Percentiles rank a stretch among this genome's conserved stretches.
These are phyloP conservation scores for Meliscaeva auricollis DNA, from an alignment of 2,888 invertebrate genomes.

Conservation along the genomic window DNA sequence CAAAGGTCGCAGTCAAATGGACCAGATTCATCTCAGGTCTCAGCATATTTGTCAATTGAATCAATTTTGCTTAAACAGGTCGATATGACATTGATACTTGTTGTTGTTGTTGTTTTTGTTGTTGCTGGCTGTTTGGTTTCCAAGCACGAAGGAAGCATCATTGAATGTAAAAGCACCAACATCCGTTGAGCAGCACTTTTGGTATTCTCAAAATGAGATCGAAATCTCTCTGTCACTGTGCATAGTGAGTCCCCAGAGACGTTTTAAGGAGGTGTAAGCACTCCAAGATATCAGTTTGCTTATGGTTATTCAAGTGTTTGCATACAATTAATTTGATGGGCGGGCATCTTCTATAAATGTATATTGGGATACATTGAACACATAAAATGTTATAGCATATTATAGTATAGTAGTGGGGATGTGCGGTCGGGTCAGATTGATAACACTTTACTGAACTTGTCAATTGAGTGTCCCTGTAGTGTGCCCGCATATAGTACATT, in stretches of 20 bases:
- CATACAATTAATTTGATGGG: conserved; percentile 71
- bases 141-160: conserved; percentile 11
- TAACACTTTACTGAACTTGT: conserved; percentile 36
- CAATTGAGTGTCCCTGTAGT: conserved; percentile 31
- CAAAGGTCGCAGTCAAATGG: conserved; percentile 64
- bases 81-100: conserved; percentile 33
- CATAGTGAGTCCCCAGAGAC: conserved; percentile 6
- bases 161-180: conserved; percentile 13
- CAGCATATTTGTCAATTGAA: conserved; percentile 62
- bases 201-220: conserved; percentile 53
- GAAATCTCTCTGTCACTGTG: conserved; percentile 5
- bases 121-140: background rate
- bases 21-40: conserved; percentile 38
- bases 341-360: conserved; percentile 39
- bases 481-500: conserved; percentile 1
- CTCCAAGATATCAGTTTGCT: conserved; percentile 66
- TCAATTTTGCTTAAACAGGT: conserved; percentile 39
- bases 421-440: conserved; percentile 16
- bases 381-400: conserved; percentile 14
- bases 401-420: background rate
- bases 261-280: conserved; percentile 63
- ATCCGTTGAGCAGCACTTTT: conserved; percentile 54
- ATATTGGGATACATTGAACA: conserved; percentile 8
- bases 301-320: conserved; percentile 66
- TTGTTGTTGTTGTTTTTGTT: conserved; percentile 8